Percentiles rank a stretch among this genome's conserved stretches.
These are phyloP conservation scores for Parnassius orleans DNA, from an alignment of 2,888 invertebrate genomes.

Conservation along the genomic window DNA sequence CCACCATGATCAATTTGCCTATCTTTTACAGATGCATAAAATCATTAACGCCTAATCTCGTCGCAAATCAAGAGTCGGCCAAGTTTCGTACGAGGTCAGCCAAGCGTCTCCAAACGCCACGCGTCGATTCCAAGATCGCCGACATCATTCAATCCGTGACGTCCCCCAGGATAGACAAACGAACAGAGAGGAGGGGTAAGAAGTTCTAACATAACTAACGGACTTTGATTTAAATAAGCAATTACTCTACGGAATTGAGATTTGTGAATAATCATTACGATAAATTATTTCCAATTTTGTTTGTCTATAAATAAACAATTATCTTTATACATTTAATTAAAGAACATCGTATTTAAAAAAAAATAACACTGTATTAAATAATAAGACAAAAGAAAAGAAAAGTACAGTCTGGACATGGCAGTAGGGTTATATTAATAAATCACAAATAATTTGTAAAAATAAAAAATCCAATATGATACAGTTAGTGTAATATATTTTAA, in stretches of 20 bases:
- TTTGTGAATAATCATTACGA: background rate
- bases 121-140: slow-evolving; percentile 37
- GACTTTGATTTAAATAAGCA: slow-evolving; percentile 4
- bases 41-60: slow-evolving; percentile 57
- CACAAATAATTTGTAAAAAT: too few relatives aligned
- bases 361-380: too few relatives aligned
- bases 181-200: slow-evolving; percentile 31
- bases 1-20: background rate
- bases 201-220: slow-evolving; percentile 27
- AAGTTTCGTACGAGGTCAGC: slow-evolving; percentile 61
- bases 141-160: slow-evolving; percentile 51
- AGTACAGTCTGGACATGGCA: too few relatives aligned
- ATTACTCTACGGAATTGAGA: background rate
- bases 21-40: slow-evolving; percentile 62
- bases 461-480: too few relatives aligned
- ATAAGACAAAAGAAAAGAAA: background rate
- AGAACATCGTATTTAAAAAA: too few relatives aligned
- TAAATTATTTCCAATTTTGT: slow-evolving; percentile 7
- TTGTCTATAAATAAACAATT: slow-evolving; percentile 1
- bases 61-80: slow-evolving; percentile 53
- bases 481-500: too few relatives aligned
- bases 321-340: too few relatives aligned
- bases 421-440: too few relatives aligned
- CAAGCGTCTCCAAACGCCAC: slow-evolving; percentile 51
- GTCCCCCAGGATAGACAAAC: slow-evolving; percentile 47